Evolutionary conservation across 2,113 vertebrate genomes (phyloP).

Genomic region (Lethenteron camtschaticum): DNA sequence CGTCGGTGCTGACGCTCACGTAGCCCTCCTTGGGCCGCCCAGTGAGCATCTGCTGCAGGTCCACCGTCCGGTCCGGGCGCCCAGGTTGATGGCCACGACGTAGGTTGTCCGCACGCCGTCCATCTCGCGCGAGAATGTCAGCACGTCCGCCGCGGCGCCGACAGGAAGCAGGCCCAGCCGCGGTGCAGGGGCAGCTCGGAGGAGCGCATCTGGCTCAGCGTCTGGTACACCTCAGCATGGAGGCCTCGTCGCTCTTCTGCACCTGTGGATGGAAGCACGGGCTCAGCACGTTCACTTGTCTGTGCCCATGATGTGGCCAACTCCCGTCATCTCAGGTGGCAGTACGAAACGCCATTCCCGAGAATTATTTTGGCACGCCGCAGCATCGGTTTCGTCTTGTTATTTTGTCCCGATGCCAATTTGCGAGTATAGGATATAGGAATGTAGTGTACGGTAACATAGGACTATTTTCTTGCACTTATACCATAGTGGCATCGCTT

Average conservation of each 20-base stretch:
- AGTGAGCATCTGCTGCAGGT: constrained; percentile 12
- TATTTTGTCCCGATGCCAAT: too few relatives aligned
- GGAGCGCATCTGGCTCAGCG: constrained; percentile 30
- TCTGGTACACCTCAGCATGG: constrained; percentile 44
- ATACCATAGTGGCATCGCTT: too few relatives aligned
- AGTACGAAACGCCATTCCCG: too few relatives aligned
- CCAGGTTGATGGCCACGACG: constrained; percentile 67
- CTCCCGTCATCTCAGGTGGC: too few relatives aligned
- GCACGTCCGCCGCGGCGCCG: constrained; percentile 22
- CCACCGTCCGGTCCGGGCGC: constrained; percentile 16
- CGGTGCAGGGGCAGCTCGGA: constrained; percentile 34
- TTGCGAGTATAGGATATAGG: too few relatives aligned
- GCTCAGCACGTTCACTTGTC: too few relatives aligned
- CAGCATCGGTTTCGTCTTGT: too few relatives aligned
- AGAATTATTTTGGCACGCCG: too few relatives aligned
- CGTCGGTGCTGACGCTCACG: constrained; percentile 40
- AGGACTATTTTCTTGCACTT: too few relatives aligned
- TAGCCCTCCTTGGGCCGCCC: constrained; percentile 29
- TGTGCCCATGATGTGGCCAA: too few relatives aligned
- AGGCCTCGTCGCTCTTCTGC: constrained; percentile 28
- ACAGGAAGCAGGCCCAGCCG: constrained; percentile 67
- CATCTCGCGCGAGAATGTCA: constrained; percentile 51
- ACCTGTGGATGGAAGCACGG: constrained; percentile 19
- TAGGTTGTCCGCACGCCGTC: constrained; percentile 43
- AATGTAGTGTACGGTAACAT: too few relatives aligned